Conservation (phyloP, 1,140 invertebrate genomes). For the Leptoteleia sp. region DNA sequence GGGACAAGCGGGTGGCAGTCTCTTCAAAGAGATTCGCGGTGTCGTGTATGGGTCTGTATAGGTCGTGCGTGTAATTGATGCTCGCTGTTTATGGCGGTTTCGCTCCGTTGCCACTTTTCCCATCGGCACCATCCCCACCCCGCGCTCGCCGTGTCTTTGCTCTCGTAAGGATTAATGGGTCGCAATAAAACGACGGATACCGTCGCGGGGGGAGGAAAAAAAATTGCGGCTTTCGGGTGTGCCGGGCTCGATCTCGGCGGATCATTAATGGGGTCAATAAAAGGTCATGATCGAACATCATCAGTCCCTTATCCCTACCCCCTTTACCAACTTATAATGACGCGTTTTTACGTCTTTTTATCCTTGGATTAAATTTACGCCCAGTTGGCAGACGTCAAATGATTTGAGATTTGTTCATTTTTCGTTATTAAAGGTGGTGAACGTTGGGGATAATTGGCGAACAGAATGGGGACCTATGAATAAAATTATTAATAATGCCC, state of each 20-base stretch:
- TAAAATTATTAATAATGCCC: too few relatives aligned
- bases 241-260: neutral
- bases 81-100: conserved; percentile 61
- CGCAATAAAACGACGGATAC: conserved; percentile 31
- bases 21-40: conserved; percentile 63
- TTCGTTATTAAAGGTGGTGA: too few relatives aligned
- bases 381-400: too few relatives aligned
- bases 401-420: too few relatives aligned
- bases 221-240: conserved; percentile 7
- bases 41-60: conserved; percentile 47
- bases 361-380: too few relatives aligned
- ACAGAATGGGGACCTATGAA: too few relatives aligned
- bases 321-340: too few relatives aligned
- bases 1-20: conserved; percentile 33
- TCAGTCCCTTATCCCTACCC: neutral
- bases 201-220: neutral
- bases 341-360: too few relatives aligned
- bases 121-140: conserved; percentile 25
- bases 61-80: conserved; percentile 62
- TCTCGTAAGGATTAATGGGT: conserved; percentile 32
- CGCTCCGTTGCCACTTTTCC: conserved; percentile 47
- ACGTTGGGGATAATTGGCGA: too few relatives aligned
- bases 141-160: conserved; percentile 28
- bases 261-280: conserved; percentile 14
- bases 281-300: neutral